phyloP scores from a whole-genome alignment of 1,140 invertebrate genomes.

The Calliphora vicina region DNA sequence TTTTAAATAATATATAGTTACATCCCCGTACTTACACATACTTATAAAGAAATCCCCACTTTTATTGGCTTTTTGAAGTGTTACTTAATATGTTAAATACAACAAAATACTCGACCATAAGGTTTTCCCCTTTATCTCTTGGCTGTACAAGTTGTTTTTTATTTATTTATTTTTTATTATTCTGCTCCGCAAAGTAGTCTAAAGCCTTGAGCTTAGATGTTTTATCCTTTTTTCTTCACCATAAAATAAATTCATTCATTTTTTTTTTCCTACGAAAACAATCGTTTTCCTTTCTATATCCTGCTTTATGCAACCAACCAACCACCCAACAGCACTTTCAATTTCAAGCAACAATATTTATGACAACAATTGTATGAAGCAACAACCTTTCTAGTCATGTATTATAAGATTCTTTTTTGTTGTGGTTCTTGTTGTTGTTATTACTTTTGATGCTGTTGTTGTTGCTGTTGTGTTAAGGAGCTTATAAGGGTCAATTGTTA shows the following conservation, averaged over 20 bases:
- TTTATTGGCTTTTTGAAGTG: slow-evolving; percentile 13
- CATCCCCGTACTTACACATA: too few species aligned
- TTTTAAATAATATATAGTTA: too few species aligned
- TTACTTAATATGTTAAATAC: slow-evolving; percentile 1
- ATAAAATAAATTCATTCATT: not conserved
- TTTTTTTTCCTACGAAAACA: not conserved
- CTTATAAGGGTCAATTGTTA: slow-evolving; percentile 7
- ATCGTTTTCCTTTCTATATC: not conserved
- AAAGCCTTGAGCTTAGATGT: not conserved
- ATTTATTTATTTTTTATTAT: not conserved
- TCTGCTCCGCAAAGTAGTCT: not conserved
- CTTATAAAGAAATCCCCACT: not conserved
- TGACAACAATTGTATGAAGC: not conserved
- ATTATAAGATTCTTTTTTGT: not conserved
- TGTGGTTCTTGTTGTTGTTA: too few species aligned
- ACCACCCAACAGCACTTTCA: not conserved
- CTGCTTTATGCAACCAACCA: not conserved
- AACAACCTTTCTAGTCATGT: not conserved
- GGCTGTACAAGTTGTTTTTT: not conserved
- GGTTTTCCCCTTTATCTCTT: not conserved
- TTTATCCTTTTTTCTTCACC: not conserved
- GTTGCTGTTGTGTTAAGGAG: not conserved
- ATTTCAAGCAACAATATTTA: not conserved
- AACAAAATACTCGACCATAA: not conserved
- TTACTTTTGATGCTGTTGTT: not conserved